Conservation (phyloP, 2,888 invertebrate species). For the Neuroscelio doddi region DNA sequence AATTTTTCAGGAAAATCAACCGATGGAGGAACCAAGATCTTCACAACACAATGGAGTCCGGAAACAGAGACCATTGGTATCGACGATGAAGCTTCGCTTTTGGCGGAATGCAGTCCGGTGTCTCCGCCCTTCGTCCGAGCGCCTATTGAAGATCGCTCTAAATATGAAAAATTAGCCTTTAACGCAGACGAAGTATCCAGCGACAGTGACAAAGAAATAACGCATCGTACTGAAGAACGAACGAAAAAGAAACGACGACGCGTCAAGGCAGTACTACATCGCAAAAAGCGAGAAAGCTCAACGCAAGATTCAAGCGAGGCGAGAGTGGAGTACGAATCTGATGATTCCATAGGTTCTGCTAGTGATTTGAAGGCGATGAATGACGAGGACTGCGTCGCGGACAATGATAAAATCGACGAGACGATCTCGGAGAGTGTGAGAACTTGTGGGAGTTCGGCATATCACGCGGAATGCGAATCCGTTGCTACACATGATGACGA, state of each 20-base stretch:
- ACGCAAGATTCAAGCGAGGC: conserved; percentile 47
- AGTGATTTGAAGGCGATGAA: conserved; percentile 77
- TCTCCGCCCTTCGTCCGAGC: conserved; percentile 76
- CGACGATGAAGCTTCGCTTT: conserved; percentile 71
- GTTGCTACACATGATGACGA: conserved; percentile 78
- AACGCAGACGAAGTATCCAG: conserved; percentile 75
- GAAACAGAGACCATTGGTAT: conserved; percentile 53
- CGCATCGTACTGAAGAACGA: conserved; percentile 62
- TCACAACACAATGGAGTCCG: conserved; percentile 60
- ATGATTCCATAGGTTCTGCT: conserved; percentile 82
- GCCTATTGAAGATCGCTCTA: conserved; percentile 81
- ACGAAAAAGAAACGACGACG: conserved; percentile 69
- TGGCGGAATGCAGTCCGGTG: conserved; percentile 66
- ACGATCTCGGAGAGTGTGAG: conserved; percentile 78
- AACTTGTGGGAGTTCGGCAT: conserved; percentile 81
- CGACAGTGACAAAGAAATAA: conserved; percentile 70
- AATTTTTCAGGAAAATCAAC: conserved; percentile 58
- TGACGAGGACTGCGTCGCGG: conserved; percentile 68
- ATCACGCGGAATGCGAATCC: conserved; percentile 82
- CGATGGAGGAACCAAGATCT: conserved; percentile 51
- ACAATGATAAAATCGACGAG: conserved; percentile 70
- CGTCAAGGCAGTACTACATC: conserved; percentile 58
- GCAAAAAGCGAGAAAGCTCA: conserved; percentile 51
- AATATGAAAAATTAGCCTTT: conserved; percentile 83
- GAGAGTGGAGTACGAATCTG: conserved; percentile 73